Conservation (phyloP, 92 coral and sea anemone genomes). For the Umimayanthus chanpuru region DNA sequence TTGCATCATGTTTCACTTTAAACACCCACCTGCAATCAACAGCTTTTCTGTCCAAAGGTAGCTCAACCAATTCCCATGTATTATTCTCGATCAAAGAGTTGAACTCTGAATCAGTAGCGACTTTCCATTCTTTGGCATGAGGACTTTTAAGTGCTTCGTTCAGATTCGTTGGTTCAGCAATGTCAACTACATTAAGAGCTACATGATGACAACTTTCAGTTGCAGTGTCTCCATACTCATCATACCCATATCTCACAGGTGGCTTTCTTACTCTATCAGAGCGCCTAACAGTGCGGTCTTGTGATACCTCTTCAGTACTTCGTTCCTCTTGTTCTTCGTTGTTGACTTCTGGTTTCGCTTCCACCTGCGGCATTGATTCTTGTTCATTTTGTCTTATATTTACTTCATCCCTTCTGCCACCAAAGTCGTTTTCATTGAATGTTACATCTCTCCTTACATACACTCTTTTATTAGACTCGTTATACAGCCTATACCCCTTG, state of each 20-base stretch:
- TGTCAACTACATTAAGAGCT: constrained; percentile 42
- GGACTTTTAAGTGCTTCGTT: constrained; percentile 45
- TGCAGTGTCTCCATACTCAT: constrained; percentile 51
- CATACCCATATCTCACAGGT: constrained; percentile 46
- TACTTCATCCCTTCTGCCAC: not conserved
- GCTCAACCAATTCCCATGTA: constrained; percentile 50
- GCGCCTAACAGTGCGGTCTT: constrained; percentile 10
- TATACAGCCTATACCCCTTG: constrained; percentile 52
- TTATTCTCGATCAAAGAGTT: constrained; percentile 42
- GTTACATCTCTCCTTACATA: constrained; percentile 48
- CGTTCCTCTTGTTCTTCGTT: constrained; percentile 42
- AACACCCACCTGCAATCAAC: constrained; percentile 42
- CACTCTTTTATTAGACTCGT: constrained; percentile 43
- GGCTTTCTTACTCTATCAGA: constrained; percentile 50
- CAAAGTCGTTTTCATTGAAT: constrained; percentile 49
- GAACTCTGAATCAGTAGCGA: constrained; percentile 48
- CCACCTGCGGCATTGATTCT: too few species aligned
- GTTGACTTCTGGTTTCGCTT: constrained; percentile 19
- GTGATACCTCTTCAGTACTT: constrained; percentile 24
- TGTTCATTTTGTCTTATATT: not conserved
- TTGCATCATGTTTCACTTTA: constrained; percentile 43
- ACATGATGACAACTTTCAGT: constrained; percentile 36
- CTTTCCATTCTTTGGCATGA: constrained; percentile 50
- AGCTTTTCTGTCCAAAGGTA: constrained; percentile 42
- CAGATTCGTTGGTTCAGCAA: constrained; percentile 46